Percentiles rank a stretch among this genome's conserved stretches.
Evolutionary conservation across 2,113 vertebrate genomes (phyloP).

Genomic region (Thunnus maccoyii): DNA sequence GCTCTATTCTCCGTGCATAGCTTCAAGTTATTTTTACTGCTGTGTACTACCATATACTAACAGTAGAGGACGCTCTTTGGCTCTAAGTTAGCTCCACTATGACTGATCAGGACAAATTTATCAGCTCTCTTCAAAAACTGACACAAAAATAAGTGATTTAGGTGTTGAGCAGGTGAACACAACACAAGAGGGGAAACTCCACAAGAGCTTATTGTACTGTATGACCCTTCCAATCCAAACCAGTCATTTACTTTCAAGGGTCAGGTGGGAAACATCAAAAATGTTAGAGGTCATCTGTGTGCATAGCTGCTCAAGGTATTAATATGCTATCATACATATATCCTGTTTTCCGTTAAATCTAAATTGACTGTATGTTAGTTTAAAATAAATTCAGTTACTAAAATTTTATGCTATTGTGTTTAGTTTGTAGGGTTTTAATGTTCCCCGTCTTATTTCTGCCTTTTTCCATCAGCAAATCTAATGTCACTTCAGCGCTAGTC

Average conservation of each 20-base stretch:
- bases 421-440: neutral
- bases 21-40: neutral
- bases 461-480: slow-evolving; percentile 13
- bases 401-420: neutral
- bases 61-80: slow-evolving; percentile 50
- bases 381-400: neutral
- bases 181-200: neutral
- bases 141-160: neutral
- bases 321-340: neutral
- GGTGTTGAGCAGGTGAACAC: neutral
- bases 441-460: neutral
- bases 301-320: neutral
- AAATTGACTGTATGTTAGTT: neutral
- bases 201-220: neutral
- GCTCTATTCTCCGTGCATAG: neutral
- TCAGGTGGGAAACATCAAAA: neutral
- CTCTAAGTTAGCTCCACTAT: neutral
- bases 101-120: neutral
- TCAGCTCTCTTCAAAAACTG: neutral
- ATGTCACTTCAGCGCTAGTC: neutral
- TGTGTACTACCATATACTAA: neutral
- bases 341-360: neutral
- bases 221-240: neutral
- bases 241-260: neutral
- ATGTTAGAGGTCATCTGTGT: slow-evolving; percentile 5